These are phyloP conservation scores for Tricholauxania praeusta DNA, from an alignment of 2,888 invertebrate species.

Conservation along the genomic window DNA sequence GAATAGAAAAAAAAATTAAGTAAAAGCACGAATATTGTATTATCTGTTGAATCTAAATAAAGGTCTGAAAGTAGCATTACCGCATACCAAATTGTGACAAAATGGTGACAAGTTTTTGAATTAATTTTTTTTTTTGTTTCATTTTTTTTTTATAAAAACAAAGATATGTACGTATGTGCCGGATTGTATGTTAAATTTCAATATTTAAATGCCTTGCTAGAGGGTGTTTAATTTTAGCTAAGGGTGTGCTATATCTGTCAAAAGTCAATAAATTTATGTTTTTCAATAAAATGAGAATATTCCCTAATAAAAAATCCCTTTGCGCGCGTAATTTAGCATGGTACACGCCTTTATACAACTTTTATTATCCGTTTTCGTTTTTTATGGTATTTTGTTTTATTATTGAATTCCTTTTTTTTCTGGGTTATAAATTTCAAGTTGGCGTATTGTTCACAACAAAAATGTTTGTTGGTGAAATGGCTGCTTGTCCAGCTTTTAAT, in stretches of 20 bases:
- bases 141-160: too few relatives aligned
- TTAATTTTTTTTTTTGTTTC: not conserved
- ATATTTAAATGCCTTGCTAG: too few relatives aligned
- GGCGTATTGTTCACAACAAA: not conserved
- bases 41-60: conserved; percentile 43
- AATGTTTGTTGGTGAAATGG: not conserved
- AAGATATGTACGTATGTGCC: too few relatives aligned
- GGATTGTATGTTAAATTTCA: too few relatives aligned
- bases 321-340: conserved; percentile 22
- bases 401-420: conserved; percentile 14
- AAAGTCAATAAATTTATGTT: conserved; percentile 48
- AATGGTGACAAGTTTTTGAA: conserved; percentile 17
- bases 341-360: conserved; percentile 25
- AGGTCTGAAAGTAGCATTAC: conserved; percentile 53
- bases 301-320: conserved; percentile 34
- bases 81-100: conserved; percentile 43
- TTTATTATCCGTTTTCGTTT: conserved; percentile 2
- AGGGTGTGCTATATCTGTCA: conserved; percentile 54
- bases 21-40: conserved; percentile 6
- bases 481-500: not conserved
- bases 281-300: conserved; percentile 34
- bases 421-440: not conserved
- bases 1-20: conserved; percentile 22
- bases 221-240: not conserved
- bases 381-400: conserved; percentile 25